Evolutionary conservation across 2,888 invertebrate species (phyloP).

Genomic region (Prenolepis imparis): DNA sequence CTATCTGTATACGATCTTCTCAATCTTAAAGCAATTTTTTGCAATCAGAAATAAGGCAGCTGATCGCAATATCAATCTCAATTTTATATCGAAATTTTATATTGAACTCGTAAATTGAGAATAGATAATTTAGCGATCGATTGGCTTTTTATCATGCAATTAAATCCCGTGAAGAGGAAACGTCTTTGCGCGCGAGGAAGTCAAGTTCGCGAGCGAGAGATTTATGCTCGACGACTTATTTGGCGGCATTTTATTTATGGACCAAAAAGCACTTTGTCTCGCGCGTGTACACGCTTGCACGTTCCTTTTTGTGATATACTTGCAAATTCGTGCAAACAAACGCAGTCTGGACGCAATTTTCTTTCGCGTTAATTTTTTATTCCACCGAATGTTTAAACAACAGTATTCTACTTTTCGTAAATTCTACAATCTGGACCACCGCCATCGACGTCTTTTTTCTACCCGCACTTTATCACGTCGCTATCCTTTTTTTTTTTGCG

Average conservation of each 20-base stretch:
- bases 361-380: constrained; percentile 72
- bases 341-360: constrained; percentile 72
- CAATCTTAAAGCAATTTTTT: constrained; percentile 36
- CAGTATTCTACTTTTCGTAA: constrained; percentile 32
- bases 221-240: constrained; percentile 79
- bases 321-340: constrained; percentile 70
- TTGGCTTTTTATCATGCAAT: constrained; percentile 72
- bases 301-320: constrained; percentile 80
- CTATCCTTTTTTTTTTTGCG: constrained; percentile 65
- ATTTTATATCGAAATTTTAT: constrained; percentile 38
- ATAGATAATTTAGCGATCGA: constrained; percentile 76
- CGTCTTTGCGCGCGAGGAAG: constrained; percentile 39
- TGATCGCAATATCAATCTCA: not conserved
- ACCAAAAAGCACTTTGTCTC: constrained; percentile 78
- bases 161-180: constrained; percentile 23
- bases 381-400: constrained; percentile 66
- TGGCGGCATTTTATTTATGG: constrained; percentile 77
- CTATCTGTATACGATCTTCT: constrained; percentile 31
- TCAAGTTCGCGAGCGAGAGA: constrained; percentile 52
- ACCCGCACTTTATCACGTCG: constrained; percentile 68
- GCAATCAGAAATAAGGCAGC: not conserved
- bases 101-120: constrained; percentile 66
- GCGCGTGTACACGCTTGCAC: constrained; percentile 54
- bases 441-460: constrained; percentile 37
- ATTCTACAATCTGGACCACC: not conserved